Base-by-base conservation (phyloP, 2,888 invertebrate genomes). In the Melanostoma mellinum region DNA sequence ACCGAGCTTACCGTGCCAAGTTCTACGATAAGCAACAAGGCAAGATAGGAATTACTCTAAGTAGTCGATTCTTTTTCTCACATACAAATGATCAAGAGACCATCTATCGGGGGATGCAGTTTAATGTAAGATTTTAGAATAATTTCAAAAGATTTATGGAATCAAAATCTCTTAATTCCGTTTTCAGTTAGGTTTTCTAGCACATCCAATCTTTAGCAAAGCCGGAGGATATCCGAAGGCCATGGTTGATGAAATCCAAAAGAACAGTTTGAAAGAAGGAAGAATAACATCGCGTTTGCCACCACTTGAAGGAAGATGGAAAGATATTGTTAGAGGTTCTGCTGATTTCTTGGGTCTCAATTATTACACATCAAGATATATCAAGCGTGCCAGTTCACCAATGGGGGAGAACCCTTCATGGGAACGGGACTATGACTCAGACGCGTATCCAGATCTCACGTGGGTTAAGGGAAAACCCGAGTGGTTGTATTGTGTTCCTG, bases 341-440 rank as follows among this genome's bases (percentile, higher is more conserved):
- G 87, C 86, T 0, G 89, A 89, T 73, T 89, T 89, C 81, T 60
- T 89, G 0, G 89, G 88, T 0, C 82, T 88, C 1, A 89, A 89
- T 69, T 89, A 89, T 58, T 89, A 89, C 46, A 86, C 88, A 20
- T 87, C 89, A 6, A 80, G 88, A 3, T 87, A 86, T 56, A 87
- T 87, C 4, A 86, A 88, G 61, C 77, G 84, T 36, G 86, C 86
- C 0, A 44, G 81, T 48, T 82, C 86, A 3, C 86, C 87, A n/a
- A 58, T 44, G 30, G 90, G 88, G 46, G 87, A 90, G 56, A 79
- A 42, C 42, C 93, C 93, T 0, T 93, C 93, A 0, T 92, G 92
- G 72, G 91, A 91, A 73, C 92, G 93, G 61, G 94, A 94, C 88
- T 84, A 87, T 2, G 77, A 82, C 40, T 63, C 88, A 8, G 85